Evolutionary conservation across 2,113 vertebrate genomes (phyloP), one percentile per base, ranked within the genome.

Genomic region (Channa maculata): DNA sequence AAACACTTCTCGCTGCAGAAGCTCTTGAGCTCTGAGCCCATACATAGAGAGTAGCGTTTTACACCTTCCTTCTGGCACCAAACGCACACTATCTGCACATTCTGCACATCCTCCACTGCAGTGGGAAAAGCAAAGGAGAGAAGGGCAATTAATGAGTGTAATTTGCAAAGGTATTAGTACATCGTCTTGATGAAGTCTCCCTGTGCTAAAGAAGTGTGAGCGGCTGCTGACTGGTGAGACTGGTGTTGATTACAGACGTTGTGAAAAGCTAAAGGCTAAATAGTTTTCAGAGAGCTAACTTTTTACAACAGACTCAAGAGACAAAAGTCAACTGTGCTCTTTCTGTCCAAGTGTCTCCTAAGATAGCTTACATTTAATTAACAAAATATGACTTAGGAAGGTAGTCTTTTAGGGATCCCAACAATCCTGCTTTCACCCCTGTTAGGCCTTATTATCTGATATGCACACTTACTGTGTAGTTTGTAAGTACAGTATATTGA

Each of bases 1-100:
- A 99, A 99, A 89, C 98, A 99, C 92, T 99, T 99, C 91, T 99
- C 98, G 14, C 98, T 99, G 96, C 98, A 99, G 95, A 99, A 99
- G 92, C 97, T 98, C 95, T 99, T 99, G 86, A 98, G 95, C 93
- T 99, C 98, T 15, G 97, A 97, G 74, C 98, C 98, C 98, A 99
- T 99, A 92, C 97, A 97, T 68, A 99, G 95, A 87, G 98, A 99
- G 92, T 98, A 99, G 75, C 97, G 96, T 90, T 98, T 98, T 82
- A 98, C 95, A 54, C 98, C 98, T 93, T 99, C 97, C 94, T 99
- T 99, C 96, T 99, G 98, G 95, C 98, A 99, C 98, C 98, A 99
- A 88, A 98, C 98, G 90, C 98, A 99, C 91, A 99, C 97, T 90
- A 99, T 99, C 94, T 97, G 97, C 90, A 98, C 96, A 90, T 96